Evolutionary conservation across 2,113 vertebrate species (phyloP).

Genomic region (Felis catus): F.catus_Fca126_mat1.0 CM031412.1:148917501-148918000

Average conservation of each 20-base stretch:
- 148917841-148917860: background rate
- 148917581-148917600: background rate
- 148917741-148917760: background rate
- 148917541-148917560: background rate
- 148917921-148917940: background rate
- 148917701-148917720: conserved; percentile 53
- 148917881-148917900: background rate
- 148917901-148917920: background rate
- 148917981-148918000: background rate
- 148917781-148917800: background rate
- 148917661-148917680: background rate
- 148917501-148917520: background rate
- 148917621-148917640: background rate
- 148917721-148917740: conserved; percentile 67
- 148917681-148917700: background rate
- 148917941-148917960: background rate
- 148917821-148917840: background rate
- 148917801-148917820: background rate
- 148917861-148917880: background rate
- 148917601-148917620: background rate
- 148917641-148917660: background rate
- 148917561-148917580: background rate
- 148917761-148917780: background rate
- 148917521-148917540: background rate
- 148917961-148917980: background rate